A percentile compares a stretch with the other conserved stretches of the same genome.
Conservation (phyloP, 2,797 vertebrate species). For the Emys orbicularis region DNA sequence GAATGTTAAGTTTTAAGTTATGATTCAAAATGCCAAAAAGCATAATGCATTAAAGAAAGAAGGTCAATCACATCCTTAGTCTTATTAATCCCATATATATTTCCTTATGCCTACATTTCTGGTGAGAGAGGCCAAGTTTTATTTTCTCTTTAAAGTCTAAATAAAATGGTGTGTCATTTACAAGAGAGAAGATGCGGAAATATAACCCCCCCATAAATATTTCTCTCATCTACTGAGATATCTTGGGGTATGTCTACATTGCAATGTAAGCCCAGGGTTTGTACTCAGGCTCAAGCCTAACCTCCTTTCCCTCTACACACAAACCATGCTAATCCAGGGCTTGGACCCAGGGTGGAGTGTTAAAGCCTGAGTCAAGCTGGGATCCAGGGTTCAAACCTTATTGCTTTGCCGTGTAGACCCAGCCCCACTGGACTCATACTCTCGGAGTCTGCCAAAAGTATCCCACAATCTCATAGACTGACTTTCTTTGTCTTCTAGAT, state of each 20-base stretch:
- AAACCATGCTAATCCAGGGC: no score
- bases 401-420: no score
- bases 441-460: no score
- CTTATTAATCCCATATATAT: not conserved
- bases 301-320: no score
- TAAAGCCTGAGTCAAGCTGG: no score
- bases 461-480: no score
- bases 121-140: not conserved
- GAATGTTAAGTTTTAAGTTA: not conserved
- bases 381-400: no score
- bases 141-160: not conserved
- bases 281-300: no score
- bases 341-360: no score
- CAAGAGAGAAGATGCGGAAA: not conserved
- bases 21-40: not conserved
- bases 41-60: not conserved
- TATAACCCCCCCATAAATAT: not conserved
- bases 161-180: not conserved
- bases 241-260: not conserved
- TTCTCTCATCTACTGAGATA: not conserved
- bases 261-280: no score
- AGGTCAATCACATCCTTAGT: not conserved
- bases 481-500: no score
- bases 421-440: no score
- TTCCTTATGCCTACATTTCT: not conserved